Evolutionary conservation across 2,797 vertebrate genomes (phyloP), one percentile per base, ranked within the genome.

Genomic region (Apogon hyalosoma): DNA sequence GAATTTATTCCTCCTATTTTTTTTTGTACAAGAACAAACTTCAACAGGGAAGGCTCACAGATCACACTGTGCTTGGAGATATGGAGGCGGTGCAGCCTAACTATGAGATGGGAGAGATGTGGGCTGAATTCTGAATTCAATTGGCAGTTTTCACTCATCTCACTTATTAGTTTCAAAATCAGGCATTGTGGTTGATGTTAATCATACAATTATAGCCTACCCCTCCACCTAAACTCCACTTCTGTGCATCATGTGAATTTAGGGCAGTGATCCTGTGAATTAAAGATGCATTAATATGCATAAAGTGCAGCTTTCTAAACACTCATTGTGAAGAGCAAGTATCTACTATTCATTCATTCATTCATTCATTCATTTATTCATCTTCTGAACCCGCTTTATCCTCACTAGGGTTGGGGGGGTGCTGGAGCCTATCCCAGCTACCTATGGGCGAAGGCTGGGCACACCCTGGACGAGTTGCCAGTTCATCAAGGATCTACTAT

Each of bases 71-170:
- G 41, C 63, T 36, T 41, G 28, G 31, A 54, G 52, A 65, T 77
- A 70, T 12, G 69, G 64, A 59, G 53, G 79, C 10, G 45, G 64
- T 24, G 58, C 56, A 11, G 55, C 46, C 52, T 54, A 67, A 60
- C 55, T 39, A 38, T 83, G 75, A 77, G 70, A 75, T 66, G 71
- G 24, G 24, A 28, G 24, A 28, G 24, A 14, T 19, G 66, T 47
- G 57, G 49, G 11, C 49, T 60, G 16, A 38, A 74, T 42, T 78
- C 54, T 54, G 55, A 71, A 65, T 71, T 50, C 40, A 63, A 68
- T 63, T 68, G 70, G 18, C 48, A 61, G 50, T 59, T 67, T 75
- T 68, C 39, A 36, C 24, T 47, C 18, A 28, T 28, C 24, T 3
- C 24, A 28, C 14, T 36, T 56, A 9, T 61, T 53, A n/a, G 63